Conservation (phyloP, 2,113 vertebrate genomes). For the Noturus placidus region DNA sequence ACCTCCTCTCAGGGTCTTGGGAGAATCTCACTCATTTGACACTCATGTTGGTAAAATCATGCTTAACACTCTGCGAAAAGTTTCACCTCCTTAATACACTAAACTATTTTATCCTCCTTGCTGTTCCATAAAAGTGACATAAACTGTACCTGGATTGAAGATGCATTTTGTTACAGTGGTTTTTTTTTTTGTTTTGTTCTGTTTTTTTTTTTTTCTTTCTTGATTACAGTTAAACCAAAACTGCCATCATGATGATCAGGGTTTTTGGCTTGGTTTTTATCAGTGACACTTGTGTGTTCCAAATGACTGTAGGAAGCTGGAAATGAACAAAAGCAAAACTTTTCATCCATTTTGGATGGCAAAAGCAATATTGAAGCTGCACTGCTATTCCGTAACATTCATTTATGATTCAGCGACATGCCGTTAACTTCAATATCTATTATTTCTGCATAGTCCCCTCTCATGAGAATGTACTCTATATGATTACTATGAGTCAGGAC, state of each 20-base stretch:
- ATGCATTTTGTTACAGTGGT: conserved; percentile 19
- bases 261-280: conserved; percentile 38
- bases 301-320: conserved; percentile 28
- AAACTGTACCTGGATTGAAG: conserved; percentile 40
- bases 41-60: conserved; percentile 43
- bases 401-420: conserved; percentile 25
- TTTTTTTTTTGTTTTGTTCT: background rate
- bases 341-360: conserved; percentile 44
- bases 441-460: background rate
- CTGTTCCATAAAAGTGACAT: conserved; percentile 48
- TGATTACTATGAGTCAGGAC: conserved; percentile 25
- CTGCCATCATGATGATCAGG: conserved; percentile 44
- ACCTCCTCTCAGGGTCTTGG: conserved; percentile 66
- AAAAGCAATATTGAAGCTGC: conserved; percentile 44
- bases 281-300: conserved; percentile 29
- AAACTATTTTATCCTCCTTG: conserved; percentile 50
- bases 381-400: conserved; percentile 27
- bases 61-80: conserved; percentile 43
- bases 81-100: conserved; percentile 63
- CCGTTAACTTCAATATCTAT: background rate
- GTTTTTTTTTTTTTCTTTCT: background rate
- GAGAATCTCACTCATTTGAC: conserved; percentile 56
- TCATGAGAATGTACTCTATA: conserved; percentile 6
- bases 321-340: conserved; percentile 31
- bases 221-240: conserved; percentile 44